phyloP scores from a whole-genome alignment of 2,888 invertebrate genomes.

The Lasioglossum malachurum region DNA sequence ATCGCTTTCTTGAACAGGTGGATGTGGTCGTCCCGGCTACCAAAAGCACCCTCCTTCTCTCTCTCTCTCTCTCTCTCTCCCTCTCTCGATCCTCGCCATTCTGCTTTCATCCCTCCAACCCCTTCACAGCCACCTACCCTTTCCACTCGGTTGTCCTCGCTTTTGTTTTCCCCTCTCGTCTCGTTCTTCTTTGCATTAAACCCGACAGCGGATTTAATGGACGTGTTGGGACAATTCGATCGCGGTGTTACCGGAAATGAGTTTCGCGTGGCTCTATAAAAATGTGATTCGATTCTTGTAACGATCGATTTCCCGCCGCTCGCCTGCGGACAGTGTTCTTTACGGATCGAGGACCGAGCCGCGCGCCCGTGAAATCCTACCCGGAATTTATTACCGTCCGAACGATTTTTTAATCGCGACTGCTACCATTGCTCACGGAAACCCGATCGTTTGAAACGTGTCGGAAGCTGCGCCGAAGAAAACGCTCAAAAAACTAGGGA shows the following conservation, averaged over 20 bases:
- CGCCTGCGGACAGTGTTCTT: not conserved
- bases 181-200: conserved; percentile 39
- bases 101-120: not conserved
- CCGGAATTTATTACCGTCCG: not conserved
- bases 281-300: conserved; percentile 16
- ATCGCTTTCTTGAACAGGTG: conserved; percentile 71
- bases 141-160: conserved; percentile 1
- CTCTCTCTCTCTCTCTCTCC: not conserved
- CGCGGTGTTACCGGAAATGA: conserved; percentile 11
- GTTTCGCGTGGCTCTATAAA: conserved; percentile 14
- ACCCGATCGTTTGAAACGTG: too few species aligned
- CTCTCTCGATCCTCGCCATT: too few species aligned
- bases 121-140: not conserved
- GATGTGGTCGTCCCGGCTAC: conserved; percentile 57
- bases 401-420: not conserved
- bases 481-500: too few species aligned
- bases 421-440: not conserved
- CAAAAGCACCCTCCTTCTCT: conserved; percentile 21
- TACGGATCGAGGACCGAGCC: not conserved
- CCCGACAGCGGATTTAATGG: conserved; percentile 34
- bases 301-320: conserved; percentile 3
- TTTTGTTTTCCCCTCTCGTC: conserved; percentile 35
- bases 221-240: conserved; percentile 43
- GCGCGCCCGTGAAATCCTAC: not conserved
- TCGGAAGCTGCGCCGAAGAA: too few species aligned